Evolutionary conservation across 2,797 vertebrate species (phyloP).

Genomic region (Oreonectes daqikongensis): DNA sequence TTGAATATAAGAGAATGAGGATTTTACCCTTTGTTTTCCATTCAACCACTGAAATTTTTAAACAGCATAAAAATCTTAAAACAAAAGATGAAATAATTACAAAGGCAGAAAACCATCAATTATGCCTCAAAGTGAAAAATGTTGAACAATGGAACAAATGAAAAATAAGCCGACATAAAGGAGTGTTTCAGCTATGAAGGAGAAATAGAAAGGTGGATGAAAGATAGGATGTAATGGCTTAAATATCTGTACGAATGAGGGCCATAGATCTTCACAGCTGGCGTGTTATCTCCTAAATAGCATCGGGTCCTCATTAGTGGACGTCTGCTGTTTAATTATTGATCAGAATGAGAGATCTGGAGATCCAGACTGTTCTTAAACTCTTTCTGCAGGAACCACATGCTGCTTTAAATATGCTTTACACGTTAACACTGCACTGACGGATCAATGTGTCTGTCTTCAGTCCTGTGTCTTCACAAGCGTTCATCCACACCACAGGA

Average conservation of each 20-base stretch:
- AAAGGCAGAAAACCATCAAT: background rate
- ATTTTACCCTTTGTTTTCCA: background rate
- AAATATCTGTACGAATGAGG: conserved; percentile 25
- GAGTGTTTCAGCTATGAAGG: background rate
- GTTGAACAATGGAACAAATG: conserved; percentile 17
- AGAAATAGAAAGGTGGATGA: conserved; percentile 13
- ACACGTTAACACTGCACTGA: conserved; percentile 29
- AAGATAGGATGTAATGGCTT: conserved; percentile 17
- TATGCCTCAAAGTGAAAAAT: background rate
- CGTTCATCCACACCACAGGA: conserved; percentile 18
- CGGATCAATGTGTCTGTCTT: conserved; percentile 36
- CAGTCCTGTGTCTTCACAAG: background rate
- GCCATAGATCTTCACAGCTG: conserved; percentile 32
- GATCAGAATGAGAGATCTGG: conserved; percentile 33
- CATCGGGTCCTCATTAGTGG: conserved; percentile 50
- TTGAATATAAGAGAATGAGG: too few species aligned
- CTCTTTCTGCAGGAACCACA: conserved; percentile 13
- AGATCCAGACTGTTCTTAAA: conserved; percentile 4
- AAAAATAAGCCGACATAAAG: background rate
- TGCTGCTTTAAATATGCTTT: conserved; percentile 13
- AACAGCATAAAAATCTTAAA: background rate
- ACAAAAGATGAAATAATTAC: background rate
- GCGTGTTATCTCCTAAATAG: conserved; percentile 39
- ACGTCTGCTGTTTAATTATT: conserved; percentile 53
- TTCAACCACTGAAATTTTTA: background rate